Evolutionary conservation across 1,140 invertebrate species (phyloP).

Genomic region (Capitella teleta): DNA sequence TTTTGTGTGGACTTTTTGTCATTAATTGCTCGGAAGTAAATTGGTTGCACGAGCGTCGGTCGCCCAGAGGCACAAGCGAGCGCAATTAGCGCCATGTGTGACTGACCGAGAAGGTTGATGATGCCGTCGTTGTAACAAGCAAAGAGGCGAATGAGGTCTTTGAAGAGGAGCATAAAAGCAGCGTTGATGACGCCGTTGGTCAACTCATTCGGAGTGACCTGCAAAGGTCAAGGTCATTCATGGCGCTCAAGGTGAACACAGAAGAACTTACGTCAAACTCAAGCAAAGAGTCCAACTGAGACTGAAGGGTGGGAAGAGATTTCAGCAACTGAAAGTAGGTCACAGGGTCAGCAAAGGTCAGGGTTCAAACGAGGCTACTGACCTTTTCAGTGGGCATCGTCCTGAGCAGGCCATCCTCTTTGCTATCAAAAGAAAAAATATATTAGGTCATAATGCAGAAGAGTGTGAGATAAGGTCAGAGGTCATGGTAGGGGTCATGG

Average conservation of each 20-base stretch:
- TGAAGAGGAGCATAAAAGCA: constrained; percentile 95
- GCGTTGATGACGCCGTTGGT: constrained; percentile 97
- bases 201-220: constrained; percentile 87
- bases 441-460: too few species aligned
- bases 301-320: constrained; percentile 87
- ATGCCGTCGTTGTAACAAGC: constrained; percentile 99
- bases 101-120: constrained; percentile 82
- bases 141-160: constrained; percentile 96
- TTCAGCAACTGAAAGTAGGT: constrained; percentile 62
- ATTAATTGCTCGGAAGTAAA: too few species aligned
- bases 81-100: too few species aligned
- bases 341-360: not conserved
- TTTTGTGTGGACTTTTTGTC: too few species aligned
- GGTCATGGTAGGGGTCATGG: too few species aligned
- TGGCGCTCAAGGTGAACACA: not conserved
- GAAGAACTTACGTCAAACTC: constrained; percentile 73
- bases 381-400: constrained; percentile 93
- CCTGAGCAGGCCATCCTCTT: constrained; percentile 89
- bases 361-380: not conserved
- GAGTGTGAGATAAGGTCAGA: too few species aligned
- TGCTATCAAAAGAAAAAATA: constrained; percentile 51
- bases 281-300: constrained; percentile 84
- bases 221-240: constrained; percentile 14
- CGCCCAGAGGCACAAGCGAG: too few species aligned
- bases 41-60: too few species aligned